Base-by-base conservation (phyloP, 2,797 vertebrate species). In the Acrossocheilus wenchowensis region DNA sequence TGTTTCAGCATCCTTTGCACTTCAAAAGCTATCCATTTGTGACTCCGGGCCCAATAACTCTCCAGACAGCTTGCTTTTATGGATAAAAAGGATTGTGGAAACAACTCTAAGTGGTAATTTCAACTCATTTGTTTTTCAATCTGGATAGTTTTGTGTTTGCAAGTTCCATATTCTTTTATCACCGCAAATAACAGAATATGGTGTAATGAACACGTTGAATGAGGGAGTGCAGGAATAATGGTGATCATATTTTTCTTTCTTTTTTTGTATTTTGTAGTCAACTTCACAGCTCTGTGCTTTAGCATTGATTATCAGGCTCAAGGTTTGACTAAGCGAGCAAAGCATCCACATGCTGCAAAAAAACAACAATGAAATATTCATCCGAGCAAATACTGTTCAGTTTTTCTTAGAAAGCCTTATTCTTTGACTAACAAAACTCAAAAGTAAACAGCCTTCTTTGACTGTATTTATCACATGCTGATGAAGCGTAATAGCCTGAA, bases 1-100 rank as follows among this genome's bases (percentile, higher is more conserved):
- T 87, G 77, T 80, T 78, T 66, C 21, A 34, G 45, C 83, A 69
- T 84, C 78, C 48, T 81, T 66, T 85, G 77, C 77, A 87, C 87
- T 84, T 87, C 82, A 87, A 87, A 84, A 84, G 68, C 77, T 80
- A 80, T 85, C 84, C 84, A 80, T 45, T 81, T 66, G 86, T 62
- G 57, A 85, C 78, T 85, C 48, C 78, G 23, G 54, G 69, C 78
- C 77, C 73, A 84, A 62, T 88, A 81, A 77, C 71, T 81, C 64
- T 84, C 72, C 78, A 81, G 83, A 72, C 60, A 57, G 41, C 82
- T 68, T 60, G 83, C 83, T 85, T 85, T 81, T 48, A 88, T 43
- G 71, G 48, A 77, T 85, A 52, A 81, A 87, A 82, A 84, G 60
- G 50, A 75, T 77, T 34, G 39, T 17, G 52, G 72, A 81, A 81